Base-by-base conservation (phyloP, 1,140 invertebrate genomes). In the Parapsyche elsis region DNA sequence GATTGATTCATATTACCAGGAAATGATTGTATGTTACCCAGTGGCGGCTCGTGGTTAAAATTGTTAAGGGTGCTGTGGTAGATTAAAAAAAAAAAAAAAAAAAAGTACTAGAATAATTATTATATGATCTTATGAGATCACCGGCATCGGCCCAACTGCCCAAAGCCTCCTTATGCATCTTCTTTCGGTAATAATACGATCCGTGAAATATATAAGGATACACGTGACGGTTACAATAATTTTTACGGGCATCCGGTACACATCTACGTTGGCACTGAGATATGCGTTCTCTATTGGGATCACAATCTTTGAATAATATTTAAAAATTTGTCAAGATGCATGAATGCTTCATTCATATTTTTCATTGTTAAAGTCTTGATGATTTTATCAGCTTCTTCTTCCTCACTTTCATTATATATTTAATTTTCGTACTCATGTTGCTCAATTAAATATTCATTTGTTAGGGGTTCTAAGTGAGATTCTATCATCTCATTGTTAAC, bases 11-110 rank as follows among this genome's bases (percentile, higher is more conserved):
- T 81, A 99, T 98, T 88, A 98, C 97, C 83, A 98, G 90, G 87
- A 99, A 94, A 88, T 99, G 97, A 87, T 98, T 98, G 86, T 99
- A 98, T 84, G 98, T 98, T 88, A 98, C 97, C 88, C 98, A 97
- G 87, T 97, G n/a, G n/a, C 96, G 88, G 98, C 97, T 81, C 96
- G 92, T 9, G 95, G 96, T 87, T 98, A 98, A 86, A 97, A 97
- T 86, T 97, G 97, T 84, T 95, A 97, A 85, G n/a, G 45, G 91
- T 87, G 76, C 19, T 78, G 59, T 12, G 45, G 12, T 7, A 7
- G 14, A 21, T 16, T 76, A 21, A 53, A 30, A 74, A 9, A 24
- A 45, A n/a, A 24, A n/a, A n/a, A 71, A n/a, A 71, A 9, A 7
- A 24, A 24, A 24, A n/a, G 30, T 23, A 24, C 12, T 46, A 7